Base-by-base conservation (phyloP, 2,888 invertebrate species). In the Chrysolina haemoptera region DNA sequence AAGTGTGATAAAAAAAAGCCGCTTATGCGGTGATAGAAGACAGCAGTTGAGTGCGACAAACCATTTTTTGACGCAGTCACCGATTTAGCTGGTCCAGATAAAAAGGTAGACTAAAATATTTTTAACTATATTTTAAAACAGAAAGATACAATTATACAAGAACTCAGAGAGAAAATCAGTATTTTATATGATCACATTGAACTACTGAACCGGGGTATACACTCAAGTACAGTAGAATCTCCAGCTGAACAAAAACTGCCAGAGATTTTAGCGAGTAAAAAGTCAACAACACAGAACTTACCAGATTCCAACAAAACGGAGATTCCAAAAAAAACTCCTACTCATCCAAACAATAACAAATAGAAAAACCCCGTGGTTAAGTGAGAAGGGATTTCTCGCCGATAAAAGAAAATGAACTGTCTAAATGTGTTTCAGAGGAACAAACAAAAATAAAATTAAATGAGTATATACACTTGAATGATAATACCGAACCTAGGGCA, bases 11-110 rank as follows among this genome's bases (percentile, higher is more conserved):
- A n/a, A n/a, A n/a, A n/a, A n/a, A n/a, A n/a, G n/a, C n/a, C n/a
- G n/a, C n/a, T n/a, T n/a, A n/a, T n/a, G n/a, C n/a, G n/a, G n/a
- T n/a, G n/a, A n/a, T n/a, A n/a, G n/a, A n/a, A n/a, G n/a, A n/a
- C 53, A 53, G 53, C 20, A 53, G 20, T 1, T 20, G 55, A 22
- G 14, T 55, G 55, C 22, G 22, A 55, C 11, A 55, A 0, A 55
- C 55, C 55, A 22, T 53, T 53, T 53, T 53, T 20, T 53, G 53
- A 53, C 53, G 53, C 53, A 53, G 53, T 53, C 53, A 53, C 20
- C 53, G 53, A 53, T 20, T 53, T 53, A 53, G 53, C 20, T 9
- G 53, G 53, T 9, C 18, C 8, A 10, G 53, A 53, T 20, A 53
- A 20, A 20, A 53, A 53, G 20, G 53, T 53, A 53, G 20, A 53